Base-by-base conservation (phyloP, 2,113 vertebrate species). In the Dinomys branickii region DNA sequence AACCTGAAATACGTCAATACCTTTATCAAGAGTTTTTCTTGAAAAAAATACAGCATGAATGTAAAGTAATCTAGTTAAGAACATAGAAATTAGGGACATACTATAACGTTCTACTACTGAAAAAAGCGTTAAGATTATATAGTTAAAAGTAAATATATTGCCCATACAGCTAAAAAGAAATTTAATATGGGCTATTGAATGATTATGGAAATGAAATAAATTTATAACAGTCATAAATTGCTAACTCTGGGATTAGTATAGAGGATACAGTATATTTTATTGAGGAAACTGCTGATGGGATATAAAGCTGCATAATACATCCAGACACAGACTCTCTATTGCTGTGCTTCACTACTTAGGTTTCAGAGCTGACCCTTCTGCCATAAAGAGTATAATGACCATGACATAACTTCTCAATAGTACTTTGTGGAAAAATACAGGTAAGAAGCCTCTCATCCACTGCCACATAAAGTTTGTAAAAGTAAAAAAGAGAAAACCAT, bases 141-240 rank as follows among this genome's bases (percentile, higher is more conserved):
- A 65, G 28, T 13, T 85, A 58, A 73, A 91, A 41, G 22, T 44
- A 91, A 75, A 80, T 26, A 80, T 5, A 89, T 16, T 47, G 9
- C 71, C 22, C 8, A 52, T 33, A 90, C 1, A 85, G n/a, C 67
- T 75, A 71, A 96, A 84, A 88, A 61, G 28, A 95, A 85, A 90
- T 58, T 75, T 83, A 87, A 86, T 61, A 77, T 50, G 5, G 44
- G 16, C 10, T 73, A 52, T 1, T 33, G 63, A 86, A 95, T 13
- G 47, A 91, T 73, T 73, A 87, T 8, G 4, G 14, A 2, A 93
- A 93, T 47, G 89, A 96, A 93, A 52, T 83, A 95, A 93, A 52
- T 86, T 52, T 56, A 9, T 52, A 94, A 93, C 90, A 41, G 6
- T 3, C 71, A 5, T 9, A 35, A 30, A 1, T 8, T 95, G 33